Conservation (phyloP, 2,888 invertebrate species). For the Oeneis ivallda region DNA sequence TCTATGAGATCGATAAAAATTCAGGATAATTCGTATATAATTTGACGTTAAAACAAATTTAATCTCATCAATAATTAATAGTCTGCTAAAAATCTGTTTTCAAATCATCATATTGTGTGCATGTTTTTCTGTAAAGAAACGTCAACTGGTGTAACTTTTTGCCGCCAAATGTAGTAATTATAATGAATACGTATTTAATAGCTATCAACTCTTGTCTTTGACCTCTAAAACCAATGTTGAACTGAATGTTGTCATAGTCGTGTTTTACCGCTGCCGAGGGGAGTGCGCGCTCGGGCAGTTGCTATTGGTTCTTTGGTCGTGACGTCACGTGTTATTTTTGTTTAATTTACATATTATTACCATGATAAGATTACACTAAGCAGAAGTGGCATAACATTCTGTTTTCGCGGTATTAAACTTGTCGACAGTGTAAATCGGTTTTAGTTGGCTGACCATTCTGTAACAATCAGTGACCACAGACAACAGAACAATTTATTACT, state of each 20-base stretch:
- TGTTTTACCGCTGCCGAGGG: conserved; percentile 47
- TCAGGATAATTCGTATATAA: no score
- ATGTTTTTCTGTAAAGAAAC: no score
- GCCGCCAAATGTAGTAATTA: neutral
- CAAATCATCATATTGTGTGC: no score
- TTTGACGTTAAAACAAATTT: no score
- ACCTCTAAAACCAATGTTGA: conserved; percentile 49
- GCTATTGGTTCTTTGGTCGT: conserved; percentile 58
- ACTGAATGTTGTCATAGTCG: conserved; percentile 5
- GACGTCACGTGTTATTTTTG: conserved; percentile 72
- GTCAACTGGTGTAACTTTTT: no score
- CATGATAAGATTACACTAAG: conserved; percentile 59
- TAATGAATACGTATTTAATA: conserved; percentile 21
- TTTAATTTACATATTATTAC: conserved; percentile 60
- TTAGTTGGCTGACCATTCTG: conserved; percentile 49
- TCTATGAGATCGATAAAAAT: no score
- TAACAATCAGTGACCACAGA: conserved; percentile 16
- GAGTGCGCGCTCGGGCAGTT: conserved; percentile 59
- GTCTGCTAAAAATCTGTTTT: no score
- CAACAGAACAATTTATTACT: neutral
- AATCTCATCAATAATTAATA: no score
- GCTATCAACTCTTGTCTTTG: conserved; percentile 51
- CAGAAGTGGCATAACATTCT: conserved; percentile 32
- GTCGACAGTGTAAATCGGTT: conserved; percentile 31
- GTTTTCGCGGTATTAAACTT: conserved; percentile 56